Conservation (phyloP, 2,113 vertebrate genomes). For the Apistogramma diplotaenia region DNA sequence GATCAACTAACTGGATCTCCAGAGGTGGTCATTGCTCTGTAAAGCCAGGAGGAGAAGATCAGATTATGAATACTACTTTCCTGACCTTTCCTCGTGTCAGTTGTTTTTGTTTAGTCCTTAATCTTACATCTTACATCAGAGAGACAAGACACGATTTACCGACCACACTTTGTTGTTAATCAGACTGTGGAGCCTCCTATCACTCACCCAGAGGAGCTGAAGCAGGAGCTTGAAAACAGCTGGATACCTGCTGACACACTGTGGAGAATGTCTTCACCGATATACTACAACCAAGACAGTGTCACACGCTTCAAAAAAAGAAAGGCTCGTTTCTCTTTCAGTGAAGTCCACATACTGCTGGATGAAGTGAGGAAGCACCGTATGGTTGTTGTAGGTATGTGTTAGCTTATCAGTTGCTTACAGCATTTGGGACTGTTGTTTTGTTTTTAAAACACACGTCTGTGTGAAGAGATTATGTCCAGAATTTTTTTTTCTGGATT, state of each 20-base stretch:
- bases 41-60: not conserved
- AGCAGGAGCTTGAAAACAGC: constrained; percentile 8
- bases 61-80: not conserved
- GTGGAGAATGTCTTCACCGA: constrained; percentile 73
- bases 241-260: not conserved
- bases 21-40: not conserved
- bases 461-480: not conserved
- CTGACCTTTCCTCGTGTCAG: not conserved
- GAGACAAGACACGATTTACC: not conserved
- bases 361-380: constrained; percentile 80
- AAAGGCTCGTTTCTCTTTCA: constrained; percentile 80
- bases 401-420: not conserved
- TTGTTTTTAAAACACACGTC: not conserved
- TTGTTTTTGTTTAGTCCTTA: not conserved
- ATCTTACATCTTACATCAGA: not conserved
- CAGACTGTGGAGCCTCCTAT: not conserved
- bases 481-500: not conserved
- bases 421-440: not conserved
- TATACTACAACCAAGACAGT: constrained; percentile 63
- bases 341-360: constrained; percentile 80
- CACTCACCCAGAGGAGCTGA: constrained; percentile 6
- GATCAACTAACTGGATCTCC: not conserved
- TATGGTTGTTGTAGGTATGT: constrained; percentile 76
- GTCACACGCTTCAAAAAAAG: constrained; percentile 75
- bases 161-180: not conserved